Percentiles rank a stretch among this genome's conserved stretches.
Conservation (phyloP, 1,140 invertebrate species). For the Sitobion miscanthi region DNA sequence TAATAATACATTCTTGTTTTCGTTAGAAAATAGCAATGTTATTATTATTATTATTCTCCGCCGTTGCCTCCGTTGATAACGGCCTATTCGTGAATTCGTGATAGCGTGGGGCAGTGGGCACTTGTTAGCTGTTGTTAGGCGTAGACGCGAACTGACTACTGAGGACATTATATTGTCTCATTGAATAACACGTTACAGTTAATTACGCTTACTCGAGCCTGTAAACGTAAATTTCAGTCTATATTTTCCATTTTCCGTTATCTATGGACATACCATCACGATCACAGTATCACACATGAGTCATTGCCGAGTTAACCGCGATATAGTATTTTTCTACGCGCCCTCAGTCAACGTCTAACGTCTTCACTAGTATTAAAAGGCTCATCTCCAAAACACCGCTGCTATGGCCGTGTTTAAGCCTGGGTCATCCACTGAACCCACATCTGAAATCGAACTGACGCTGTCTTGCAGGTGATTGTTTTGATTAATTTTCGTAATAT, state of each 20-base stretch:
- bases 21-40: not conserved
- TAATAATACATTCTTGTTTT: not conserved
- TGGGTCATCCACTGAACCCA: slow-evolving; percentile 61
- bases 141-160: too few relatives aligned
- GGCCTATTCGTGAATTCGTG: not conserved
- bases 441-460: slow-evolving; percentile 61
- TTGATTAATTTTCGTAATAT: not conserved
- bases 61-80: not conserved
- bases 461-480: slow-evolving; percentile 61
- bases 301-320: not conserved
- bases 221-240: not conserved
- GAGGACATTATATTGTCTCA: too few relatives aligned
- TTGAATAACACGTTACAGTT: not conserved
- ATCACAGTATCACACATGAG: not conserved
- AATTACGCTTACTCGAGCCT: not conserved
- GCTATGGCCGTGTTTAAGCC: slow-evolving; percentile 60
- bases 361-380: not conserved
- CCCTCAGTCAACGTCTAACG: not conserved
- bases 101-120: too few relatives aligned
- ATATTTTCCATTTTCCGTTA: not conserved
- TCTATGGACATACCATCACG: too few relatives aligned
- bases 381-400: not conserved
- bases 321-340: not conserved
- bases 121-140: not conserved
- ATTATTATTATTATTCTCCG: not conserved